phyloP scores from a whole-genome alignment of 2,888 invertebrate genomes.

The Elmis aenea region DNA sequence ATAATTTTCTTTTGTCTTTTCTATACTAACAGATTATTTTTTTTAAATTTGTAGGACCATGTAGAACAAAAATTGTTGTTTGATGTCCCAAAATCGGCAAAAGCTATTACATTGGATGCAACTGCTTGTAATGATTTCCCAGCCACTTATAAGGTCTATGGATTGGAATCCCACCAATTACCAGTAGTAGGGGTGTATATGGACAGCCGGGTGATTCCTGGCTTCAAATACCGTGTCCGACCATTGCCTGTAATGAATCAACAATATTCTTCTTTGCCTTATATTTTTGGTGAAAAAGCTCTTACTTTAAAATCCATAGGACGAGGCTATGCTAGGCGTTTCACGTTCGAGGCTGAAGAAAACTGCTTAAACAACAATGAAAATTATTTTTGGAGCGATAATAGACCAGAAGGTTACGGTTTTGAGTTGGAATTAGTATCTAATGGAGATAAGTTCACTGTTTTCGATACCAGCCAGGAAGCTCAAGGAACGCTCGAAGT shows the following conservation, averaged over 20 bases:
- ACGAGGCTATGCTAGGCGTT: slow-evolving; percentile 66
- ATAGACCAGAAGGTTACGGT: slow-evolving; percentile 65
- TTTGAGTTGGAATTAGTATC: slow-evolving; percentile 66
- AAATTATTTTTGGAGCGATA: slow-evolving; percentile 77
- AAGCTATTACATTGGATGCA: slow-evolving; percentile 54
- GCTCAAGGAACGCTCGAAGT: slow-evolving; percentile 65
- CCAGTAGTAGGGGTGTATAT: slow-evolving; percentile 69
- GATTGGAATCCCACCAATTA: slow-evolving; percentile 58
- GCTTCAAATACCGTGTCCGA: slow-evolving; percentile 69
- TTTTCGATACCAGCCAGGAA: slow-evolving; percentile 62
- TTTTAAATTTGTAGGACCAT: slow-evolving; percentile 5
- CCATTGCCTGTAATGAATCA: slow-evolving; percentile 53
- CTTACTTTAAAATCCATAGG: slow-evolving; percentile 64
- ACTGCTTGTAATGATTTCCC: slow-evolving; percentile 61
- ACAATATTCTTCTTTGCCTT: slow-evolving; percentile 34
- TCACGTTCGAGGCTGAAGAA: slow-evolving; percentile 64
- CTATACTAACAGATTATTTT: no score
- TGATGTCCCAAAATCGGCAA: background rate
- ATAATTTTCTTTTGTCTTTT: no score
- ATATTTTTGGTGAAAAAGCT: slow-evolving; percentile 63
- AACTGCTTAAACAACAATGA: slow-evolving; percentile 60
- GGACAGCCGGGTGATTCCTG: slow-evolving; percentile 65
- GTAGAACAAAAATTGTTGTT: background rate
- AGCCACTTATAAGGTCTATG: slow-evolving; percentile 58
- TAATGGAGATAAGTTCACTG: slow-evolving; percentile 66